A percentile compares a stretch with the other conserved stretches of the same genome.
Conservation (phyloP, 1,140 invertebrate species). For the Eurosta solidaginis region DNA sequence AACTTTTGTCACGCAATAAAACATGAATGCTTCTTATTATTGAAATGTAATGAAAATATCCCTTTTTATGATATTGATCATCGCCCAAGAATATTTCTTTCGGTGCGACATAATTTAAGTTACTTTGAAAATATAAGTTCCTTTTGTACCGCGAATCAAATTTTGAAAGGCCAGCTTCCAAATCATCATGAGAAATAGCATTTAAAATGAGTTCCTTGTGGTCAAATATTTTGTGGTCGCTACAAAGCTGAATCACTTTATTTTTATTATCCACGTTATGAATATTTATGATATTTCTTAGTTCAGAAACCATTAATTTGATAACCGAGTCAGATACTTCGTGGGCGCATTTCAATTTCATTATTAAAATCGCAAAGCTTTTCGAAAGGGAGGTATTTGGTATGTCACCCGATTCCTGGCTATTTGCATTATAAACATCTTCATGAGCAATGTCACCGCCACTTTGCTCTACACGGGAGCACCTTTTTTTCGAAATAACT, state of each 20-base stretch:
- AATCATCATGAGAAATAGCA: background rate
- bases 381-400: background rate
- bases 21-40: conserved; percentile 6
- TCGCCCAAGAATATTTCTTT: conserved; percentile 8
- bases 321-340: background rate
- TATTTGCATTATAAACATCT: background rate
- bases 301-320: background rate
- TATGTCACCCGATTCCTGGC: background rate
- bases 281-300: background rate
- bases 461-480: background rate
- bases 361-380: background rate
- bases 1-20: conserved; percentile 6
- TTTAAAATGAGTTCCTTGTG: background rate
- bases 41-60: conserved; percentile 17
- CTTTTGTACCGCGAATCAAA: background rate
- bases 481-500: background rate
- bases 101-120: background rate
- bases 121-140: background rate
- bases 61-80: conserved; percentile 14
- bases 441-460: background rate
- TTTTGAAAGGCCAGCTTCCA: background rate
- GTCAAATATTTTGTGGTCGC: background rate
- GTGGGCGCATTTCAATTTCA: background rate
- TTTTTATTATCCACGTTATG: background rate
- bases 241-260: background rate